phyloP scores from a whole-genome alignment of 2,797 vertebrate genomes.

The Myotis vivesi region DNA sequence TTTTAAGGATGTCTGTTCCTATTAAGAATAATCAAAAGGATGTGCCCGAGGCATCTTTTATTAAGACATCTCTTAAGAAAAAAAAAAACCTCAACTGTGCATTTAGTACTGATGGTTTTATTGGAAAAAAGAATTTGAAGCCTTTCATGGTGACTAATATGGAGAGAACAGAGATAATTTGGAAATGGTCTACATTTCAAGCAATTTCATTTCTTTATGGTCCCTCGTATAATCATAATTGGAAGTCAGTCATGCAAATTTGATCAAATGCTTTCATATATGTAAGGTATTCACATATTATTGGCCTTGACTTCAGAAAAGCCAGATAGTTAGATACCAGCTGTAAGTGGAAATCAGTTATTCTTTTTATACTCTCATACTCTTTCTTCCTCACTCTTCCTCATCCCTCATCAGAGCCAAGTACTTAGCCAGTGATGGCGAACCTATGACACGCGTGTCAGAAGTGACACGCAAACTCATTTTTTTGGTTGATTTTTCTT shows the following conservation, averaged over 20 bases:
- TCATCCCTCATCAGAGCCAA: neutral
- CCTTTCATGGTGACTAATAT: neutral
- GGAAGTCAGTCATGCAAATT: neutral
- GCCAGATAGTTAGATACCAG: neutral
- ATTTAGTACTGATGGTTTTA: neutral
- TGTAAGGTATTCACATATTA: neutral
- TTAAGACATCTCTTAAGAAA: neutral
- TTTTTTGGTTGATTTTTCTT: no score
- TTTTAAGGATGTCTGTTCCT: neutral
- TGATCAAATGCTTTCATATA: neutral
- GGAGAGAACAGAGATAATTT: neutral
- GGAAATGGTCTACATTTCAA: neutral
- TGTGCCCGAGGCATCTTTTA: neutral
- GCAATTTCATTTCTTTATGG: neutral
- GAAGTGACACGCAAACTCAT: no score
- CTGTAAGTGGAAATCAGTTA: neutral
- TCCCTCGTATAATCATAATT: neutral
- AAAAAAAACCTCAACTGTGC: neutral
- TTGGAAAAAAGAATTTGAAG: neutral
- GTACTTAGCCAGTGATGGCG: neutral
- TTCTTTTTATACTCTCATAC: neutral
- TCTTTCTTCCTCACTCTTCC: neutral
- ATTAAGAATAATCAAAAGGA: neutral
- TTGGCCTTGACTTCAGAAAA: neutral
- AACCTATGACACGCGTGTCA: no score